Base-by-base conservation (phyloP, 2,113 vertebrate genomes). In the Corythornis madagascariensis region DNA sequence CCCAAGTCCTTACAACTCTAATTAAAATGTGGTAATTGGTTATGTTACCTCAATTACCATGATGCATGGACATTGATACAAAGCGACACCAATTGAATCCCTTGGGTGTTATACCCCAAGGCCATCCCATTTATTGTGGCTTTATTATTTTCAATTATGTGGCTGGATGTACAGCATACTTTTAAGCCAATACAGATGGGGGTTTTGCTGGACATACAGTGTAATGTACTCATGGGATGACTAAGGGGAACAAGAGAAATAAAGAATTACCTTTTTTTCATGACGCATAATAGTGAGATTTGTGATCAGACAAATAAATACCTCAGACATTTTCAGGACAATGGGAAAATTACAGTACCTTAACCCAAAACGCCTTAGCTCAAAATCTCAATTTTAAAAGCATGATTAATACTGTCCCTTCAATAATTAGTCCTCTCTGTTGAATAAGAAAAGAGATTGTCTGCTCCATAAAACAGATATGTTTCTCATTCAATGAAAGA, bases 21-120 rank as follows among this genome's bases (percentile, higher is more conserved):
- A 98, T 98, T 98, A 98, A 98, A 98, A 98, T 96, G 98, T 96
- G 97, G 97, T 98, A 98, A 98, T 98, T 98, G 97, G 97, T 98
- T 98, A 97, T 98, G 97, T 98, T 98, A 98, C 98, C 97, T 98
- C 98, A 98, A 97, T 98, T 98, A 98, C 97, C 97, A 96, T 97
- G 98, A 98, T 97, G 96, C 97, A 97, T 96, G 97, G 97, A 98
- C 97, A 97, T 96, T 98, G 97, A 98, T 97, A 97, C 97, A 97
- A 97, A 98, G 96, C 83, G 97, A 98, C 98, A 97, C 96, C 97
- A 97, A 97, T 97, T 97, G 97, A 98, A 97, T 98, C 98, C 97
- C 97, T 97, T 95, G 97, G 97, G 97, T 97, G 95, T 97, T 97
- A 97, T 97, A 97, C 97, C 98, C 98, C 94, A 97, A 97, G 97